Conservation (phyloP, 1,140 invertebrate species). For the Pogonognathellus flavescens region DNA sequence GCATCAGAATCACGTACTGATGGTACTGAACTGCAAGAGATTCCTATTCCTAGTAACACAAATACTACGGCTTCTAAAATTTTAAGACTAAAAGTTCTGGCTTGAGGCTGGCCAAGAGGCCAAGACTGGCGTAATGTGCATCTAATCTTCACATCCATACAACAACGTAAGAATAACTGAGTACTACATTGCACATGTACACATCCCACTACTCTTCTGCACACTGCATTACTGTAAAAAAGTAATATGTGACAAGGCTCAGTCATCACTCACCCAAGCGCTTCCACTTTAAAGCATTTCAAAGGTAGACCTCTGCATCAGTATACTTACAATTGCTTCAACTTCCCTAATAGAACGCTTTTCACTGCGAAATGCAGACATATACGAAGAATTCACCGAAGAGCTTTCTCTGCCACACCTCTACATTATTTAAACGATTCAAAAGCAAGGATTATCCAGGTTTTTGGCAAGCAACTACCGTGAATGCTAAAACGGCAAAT, state of each 20-base stretch:
- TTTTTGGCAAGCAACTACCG: background rate
- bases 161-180: conserved; percentile 21
- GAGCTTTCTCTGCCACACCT: conserved; percentile 24
- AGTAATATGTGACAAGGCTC: conserved; percentile 21
- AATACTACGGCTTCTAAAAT: background rate
- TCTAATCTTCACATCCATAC: conserved; percentile 22
- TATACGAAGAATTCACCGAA: background rate
- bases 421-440: background rate
- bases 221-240: conserved; percentile 30
- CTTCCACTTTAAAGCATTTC: background rate
- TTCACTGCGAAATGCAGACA: background rate
- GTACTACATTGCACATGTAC: background rate
- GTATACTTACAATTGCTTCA: background rate
- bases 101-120: background rate
- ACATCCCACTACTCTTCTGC: background rate
- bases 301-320: background rate
- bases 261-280: conserved; percentile 17
- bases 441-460: conserved; percentile 7
- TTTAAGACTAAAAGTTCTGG: conserved; percentile 3
- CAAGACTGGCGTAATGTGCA: background rate
- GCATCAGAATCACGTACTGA: conserved; percentile 24
- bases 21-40: background rate
- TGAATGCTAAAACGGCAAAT: background rate
- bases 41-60: background rate
- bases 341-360: background rate